Percentiles rank a stretch among this genome's conserved stretches.
Conservation (phyloP, 2,888 invertebrate species). For the Troilus luridus region DNA sequence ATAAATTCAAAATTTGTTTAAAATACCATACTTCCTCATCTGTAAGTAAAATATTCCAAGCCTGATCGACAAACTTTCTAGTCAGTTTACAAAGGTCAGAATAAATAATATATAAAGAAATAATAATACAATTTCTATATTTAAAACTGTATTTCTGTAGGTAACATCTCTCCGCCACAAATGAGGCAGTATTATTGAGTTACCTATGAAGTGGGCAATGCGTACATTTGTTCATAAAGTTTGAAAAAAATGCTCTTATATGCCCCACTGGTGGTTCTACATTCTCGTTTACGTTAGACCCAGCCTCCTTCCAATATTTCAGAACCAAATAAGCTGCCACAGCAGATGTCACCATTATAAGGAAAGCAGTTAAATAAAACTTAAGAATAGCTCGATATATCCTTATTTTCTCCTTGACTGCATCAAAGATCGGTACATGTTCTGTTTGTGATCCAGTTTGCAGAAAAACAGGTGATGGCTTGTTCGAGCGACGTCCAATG, state of each 20-base stretch:
- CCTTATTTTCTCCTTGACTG: constrained; percentile 45
- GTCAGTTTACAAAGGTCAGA: not conserved
- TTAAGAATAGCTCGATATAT: constrained; percentile 18
- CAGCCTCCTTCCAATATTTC: constrained; percentile 27
- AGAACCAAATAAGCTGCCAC: not conserved
- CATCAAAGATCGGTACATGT: constrained; percentile 3
- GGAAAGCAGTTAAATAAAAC: constrained; percentile 24
- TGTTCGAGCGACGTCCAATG: constrained; percentile 46
- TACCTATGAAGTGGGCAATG: constrained; percentile 38
- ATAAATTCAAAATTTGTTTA: not conserved
- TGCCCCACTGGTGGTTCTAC: not conserved
- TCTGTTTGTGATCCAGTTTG: constrained; percentile 43
- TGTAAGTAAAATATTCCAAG: not conserved
- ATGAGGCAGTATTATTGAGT: not conserved
- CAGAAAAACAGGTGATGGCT: constrained; percentile 34
- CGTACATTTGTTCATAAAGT: constrained; percentile 25
- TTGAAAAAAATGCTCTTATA: constrained; percentile 22
- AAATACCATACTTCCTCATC: not conserved
- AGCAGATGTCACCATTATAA: constrained; percentile 4
- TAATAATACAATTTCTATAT: constrained; percentile 17
- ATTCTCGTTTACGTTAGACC: not conserved
- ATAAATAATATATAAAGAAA: constrained; percentile 29
- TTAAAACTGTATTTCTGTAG: constrained; percentile 48
- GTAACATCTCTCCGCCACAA: not conserved
- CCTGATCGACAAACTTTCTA: not conserved